Conservation (phyloP, 2,888 invertebrate species). For the Xestobium rufovillosum region DNA sequence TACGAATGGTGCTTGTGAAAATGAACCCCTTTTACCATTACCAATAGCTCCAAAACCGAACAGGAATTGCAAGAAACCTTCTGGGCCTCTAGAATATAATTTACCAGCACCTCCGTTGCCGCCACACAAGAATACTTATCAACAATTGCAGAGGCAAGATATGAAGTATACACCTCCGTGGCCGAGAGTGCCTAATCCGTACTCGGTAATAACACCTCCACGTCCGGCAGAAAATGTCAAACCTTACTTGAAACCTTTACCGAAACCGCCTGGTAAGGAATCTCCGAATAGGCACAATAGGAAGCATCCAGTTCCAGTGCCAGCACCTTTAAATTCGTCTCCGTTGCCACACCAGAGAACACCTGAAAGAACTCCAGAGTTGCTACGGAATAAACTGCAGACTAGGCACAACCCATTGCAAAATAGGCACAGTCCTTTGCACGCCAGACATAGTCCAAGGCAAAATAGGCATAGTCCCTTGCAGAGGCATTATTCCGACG, state of each 20-base stretch:
- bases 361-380: slow-evolving; percentile 34
- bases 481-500: slow-evolving; percentile 60
- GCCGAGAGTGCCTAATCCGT: slow-evolving; percentile 51
- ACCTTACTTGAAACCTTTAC: slow-evolving; percentile 52
- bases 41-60: slow-evolving; percentile 28
- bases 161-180: slow-evolving; percentile 53
- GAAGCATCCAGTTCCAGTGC: slow-evolving; percentile 31
- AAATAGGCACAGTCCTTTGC: slow-evolving; percentile 33
- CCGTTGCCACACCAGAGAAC: too few species aligned
- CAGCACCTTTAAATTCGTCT: slow-evolving; percentile 32
- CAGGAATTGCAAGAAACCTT: slow-evolving; percentile 41
- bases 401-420: slow-evolving; percentile 34
- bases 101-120: slow-evolving; percentile 56
- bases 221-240: slow-evolving; percentile 33
- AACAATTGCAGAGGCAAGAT: slow-evolving; percentile 30
- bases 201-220: slow-evolving; percentile 22
- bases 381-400: slow-evolving; percentile 36
- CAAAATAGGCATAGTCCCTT: slow-evolving; percentile 43
- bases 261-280: slow-evolving; percentile 49
- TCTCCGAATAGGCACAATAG: slow-evolving; percentile 38
- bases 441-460: slow-evolving; percentile 35
- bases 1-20: slow-evolving; percentile 46
- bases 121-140: slow-evolving; percentile 44
- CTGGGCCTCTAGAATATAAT: slow-evolving; percentile 44
- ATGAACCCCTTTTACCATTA: slow-evolving; percentile 49